Evolutionary conservation across 2,113 vertebrate species (phyloP).

Genomic region (Oryzias celebensis): DNA sequence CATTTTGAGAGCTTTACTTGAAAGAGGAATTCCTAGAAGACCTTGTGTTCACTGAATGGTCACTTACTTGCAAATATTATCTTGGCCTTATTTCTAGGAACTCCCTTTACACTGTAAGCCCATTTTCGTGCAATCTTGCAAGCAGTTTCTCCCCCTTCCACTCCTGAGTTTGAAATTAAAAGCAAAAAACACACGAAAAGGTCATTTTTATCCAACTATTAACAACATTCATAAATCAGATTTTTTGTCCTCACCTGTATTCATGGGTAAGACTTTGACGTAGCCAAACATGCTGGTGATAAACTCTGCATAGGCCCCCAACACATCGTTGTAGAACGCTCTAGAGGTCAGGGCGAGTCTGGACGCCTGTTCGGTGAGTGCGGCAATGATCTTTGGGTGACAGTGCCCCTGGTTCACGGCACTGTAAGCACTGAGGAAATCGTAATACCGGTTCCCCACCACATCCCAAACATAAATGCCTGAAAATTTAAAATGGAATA

Average conservation of each 20-base stretch:
- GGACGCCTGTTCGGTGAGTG: slow-evolving; percentile 85
- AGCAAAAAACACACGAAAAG: background rate
- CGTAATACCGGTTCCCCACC: slow-evolving; percentile 90
- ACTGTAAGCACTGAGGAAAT: slow-evolving; percentile 96
- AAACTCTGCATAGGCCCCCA: slow-evolving; percentile 90
- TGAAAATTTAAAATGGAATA: slow-evolving; percentile 34
- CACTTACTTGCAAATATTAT: slow-evolving; percentile 89
- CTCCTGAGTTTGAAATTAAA: slow-evolving; percentile 67
- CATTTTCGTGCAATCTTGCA: slow-evolving; percentile 95
- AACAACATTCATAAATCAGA: background rate
- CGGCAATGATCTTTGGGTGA: slow-evolving; percentile 88
- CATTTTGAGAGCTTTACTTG: too few relatives aligned
- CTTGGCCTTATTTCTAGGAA: slow-evolving; percentile 92
- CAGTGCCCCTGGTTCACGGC: slow-evolving; percentile 98
- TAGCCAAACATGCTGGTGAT: slow-evolving; percentile 90
- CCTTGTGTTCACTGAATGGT: background rate
- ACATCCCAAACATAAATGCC: slow-evolving; percentile 93
- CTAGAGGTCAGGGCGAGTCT: slow-evolving; percentile 90
- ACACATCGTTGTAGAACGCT: slow-evolving; percentile 91
- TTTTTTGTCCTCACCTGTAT: slow-evolving; percentile 81
- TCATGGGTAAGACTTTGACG: slow-evolving; percentile 96
- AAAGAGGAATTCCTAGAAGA: background rate
- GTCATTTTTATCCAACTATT: background rate
- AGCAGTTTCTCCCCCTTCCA: slow-evolving; percentile 94
- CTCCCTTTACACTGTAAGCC: slow-evolving; percentile 90